These are phyloP conservation scores for Agapostemon virescens DNA, from an alignment of 2,888 invertebrate genomes.

Conservation along the genomic window DNA sequence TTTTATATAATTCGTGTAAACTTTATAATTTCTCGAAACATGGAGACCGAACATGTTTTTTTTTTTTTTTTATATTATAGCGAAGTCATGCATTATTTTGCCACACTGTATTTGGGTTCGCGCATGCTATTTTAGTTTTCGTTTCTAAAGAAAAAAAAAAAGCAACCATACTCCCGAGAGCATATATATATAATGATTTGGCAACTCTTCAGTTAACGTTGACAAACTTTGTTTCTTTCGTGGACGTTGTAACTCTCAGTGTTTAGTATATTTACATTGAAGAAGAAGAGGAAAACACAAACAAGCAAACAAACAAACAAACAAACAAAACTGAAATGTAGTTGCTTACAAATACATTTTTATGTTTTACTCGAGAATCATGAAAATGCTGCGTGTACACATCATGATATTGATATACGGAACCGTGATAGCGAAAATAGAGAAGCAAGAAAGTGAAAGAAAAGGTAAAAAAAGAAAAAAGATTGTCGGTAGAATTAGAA, in stretches of 20 bases:
- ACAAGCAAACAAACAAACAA: neutral
- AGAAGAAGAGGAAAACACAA: neutral
- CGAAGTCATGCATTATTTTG: constrained; percentile 61
- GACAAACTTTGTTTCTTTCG: constrained; percentile 57
- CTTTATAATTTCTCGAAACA: constrained; percentile 31
- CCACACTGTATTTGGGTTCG: constrained; percentile 68
- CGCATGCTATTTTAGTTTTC: constrained; percentile 56
- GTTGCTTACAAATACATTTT: constrained; percentile 50
- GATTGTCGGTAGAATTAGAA: constrained; percentile 32
- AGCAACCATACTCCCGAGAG: constrained; percentile 52
- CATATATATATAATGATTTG: constrained; percentile 52
- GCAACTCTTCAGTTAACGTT: constrained; percentile 45
- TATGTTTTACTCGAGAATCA: constrained; percentile 53
- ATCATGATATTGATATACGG: constrained; percentile 28
- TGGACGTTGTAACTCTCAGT: constrained; percentile 55
- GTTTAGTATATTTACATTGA: constrained; percentile 47
- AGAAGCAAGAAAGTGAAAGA: neutral
- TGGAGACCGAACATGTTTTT: neutral
- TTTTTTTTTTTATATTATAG: constrained; percentile 26
- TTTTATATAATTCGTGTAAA: constrained; percentile 21
- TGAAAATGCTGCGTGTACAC: constrained; percentile 56
- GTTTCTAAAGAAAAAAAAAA: constrained; percentile 44
- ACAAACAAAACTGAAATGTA: constrained; percentile 34
- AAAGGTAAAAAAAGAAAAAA: neutral
- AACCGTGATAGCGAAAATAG: constrained; percentile 32